Evolutionary conservation across 2,888 invertebrate genomes (phyloP).

Genomic region (Drosophila monieri): DNA sequence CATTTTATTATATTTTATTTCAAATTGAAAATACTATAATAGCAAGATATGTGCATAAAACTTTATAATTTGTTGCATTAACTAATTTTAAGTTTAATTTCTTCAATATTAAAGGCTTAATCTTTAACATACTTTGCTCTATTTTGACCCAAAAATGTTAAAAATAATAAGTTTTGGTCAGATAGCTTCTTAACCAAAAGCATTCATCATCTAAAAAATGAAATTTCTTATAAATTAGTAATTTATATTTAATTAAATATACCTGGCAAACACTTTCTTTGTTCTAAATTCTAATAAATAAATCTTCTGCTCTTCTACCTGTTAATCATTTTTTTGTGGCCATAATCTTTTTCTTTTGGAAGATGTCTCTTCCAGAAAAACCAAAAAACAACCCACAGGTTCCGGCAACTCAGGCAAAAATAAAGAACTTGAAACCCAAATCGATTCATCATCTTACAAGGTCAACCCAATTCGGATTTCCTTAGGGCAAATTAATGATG

Average conservation of each 20-base stretch:
- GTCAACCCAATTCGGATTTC: constrained; percentile 36
- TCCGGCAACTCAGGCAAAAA: constrained; percentile 1
- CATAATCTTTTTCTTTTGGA: background rate
- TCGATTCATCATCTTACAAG: constrained; percentile 43
- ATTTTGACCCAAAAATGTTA: no score
- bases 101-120: no score
- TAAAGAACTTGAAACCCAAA: background rate
- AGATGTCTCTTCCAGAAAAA: constrained; percentile 10
- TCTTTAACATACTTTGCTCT: no score
- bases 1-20: no score
- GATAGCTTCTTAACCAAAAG: background rate
- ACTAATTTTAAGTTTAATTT: no score
- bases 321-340: no score
- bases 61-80: no score
- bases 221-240: background rate
- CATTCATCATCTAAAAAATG: background rate
- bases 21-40: no score
- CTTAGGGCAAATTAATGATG: constrained; percentile 33
- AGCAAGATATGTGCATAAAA: no score
- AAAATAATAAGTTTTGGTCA: no score
- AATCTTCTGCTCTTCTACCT: background rate
- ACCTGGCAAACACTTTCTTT: background rate
- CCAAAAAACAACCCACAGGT: constrained; percentile 9
- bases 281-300: background rate
- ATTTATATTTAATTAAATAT: background rate